Conservation (phyloP, 2,888 invertebrate species). For the Atrina japonica region DNA sequence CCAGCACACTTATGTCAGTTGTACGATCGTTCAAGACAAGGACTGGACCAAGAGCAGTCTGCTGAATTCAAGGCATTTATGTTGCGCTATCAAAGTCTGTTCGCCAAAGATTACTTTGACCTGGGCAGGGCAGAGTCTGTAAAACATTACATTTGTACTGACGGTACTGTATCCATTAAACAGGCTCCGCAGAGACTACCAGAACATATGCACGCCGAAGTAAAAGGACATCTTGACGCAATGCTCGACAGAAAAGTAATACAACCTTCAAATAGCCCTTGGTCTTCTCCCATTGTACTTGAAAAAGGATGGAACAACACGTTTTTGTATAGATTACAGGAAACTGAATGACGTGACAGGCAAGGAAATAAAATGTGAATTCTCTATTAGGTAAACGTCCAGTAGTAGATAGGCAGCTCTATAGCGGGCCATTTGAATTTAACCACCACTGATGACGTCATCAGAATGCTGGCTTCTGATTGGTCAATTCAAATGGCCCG, state of each 20-base stretch:
- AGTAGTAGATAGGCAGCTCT: too few species aligned
- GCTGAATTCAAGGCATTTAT: background rate
- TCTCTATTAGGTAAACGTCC: too few species aligned
- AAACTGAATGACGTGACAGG: background rate
- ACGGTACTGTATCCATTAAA: background rate
- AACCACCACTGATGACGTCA: too few species aligned
- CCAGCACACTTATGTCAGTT: too few species aligned
- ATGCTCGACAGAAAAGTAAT: background rate
- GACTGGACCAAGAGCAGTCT: background rate
- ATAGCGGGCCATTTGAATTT: too few species aligned
- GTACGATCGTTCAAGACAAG: background rate
- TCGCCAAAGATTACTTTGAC: background rate
- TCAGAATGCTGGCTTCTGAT: too few species aligned
- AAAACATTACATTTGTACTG: background rate
- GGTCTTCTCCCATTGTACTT: conserved; percentile 32
- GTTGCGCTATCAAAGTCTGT: background rate
- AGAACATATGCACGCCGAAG: too few species aligned
- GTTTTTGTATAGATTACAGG: conserved; percentile 39
- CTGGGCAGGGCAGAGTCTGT: conserved; percentile 1
- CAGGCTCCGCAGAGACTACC: too few species aligned
- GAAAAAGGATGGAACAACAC: conserved; percentile 37
- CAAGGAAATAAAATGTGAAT: too few species aligned
- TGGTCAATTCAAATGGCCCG: too few species aligned
- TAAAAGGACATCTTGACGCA: background rate
- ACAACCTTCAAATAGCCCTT: too few species aligned